phyloP scores from a whole-genome alignment of 1,140 invertebrate species.

The Akabosia matsudoensis region DNA sequence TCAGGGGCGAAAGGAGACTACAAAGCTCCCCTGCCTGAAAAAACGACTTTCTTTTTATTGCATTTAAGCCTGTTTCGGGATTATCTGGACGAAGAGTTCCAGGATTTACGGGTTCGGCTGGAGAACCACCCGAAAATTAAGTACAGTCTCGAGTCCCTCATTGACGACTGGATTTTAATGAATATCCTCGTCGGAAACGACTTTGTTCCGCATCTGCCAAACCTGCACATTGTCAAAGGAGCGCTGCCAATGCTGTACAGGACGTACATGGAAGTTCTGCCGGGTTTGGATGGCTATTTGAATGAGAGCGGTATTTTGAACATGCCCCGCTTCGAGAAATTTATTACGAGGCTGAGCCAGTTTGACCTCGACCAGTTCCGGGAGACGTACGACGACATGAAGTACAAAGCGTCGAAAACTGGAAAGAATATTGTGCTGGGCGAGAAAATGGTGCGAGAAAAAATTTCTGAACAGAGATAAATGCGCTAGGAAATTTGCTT shows the following conservation, averaged over 20 bases:
- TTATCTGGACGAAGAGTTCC: conserved; percentile 90
- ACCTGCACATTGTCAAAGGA: conserved; percentile 87
- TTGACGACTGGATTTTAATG: conserved; percentile 67
- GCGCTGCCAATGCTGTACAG: conserved; percentile 81
- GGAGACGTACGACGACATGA: conserved; percentile 78
- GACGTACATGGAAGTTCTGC: conserved; percentile 82
- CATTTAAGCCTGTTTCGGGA: conserved; percentile 88
- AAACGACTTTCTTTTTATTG: conserved; percentile 87
- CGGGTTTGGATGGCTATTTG: conserved; percentile 83
- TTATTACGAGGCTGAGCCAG: conserved; percentile 70
- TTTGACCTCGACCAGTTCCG: conserved; percentile 82
- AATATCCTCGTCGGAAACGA: conserved; percentile 95
- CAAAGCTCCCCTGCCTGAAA: conserved; percentile 65
- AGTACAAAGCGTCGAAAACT: conserved; percentile 77
- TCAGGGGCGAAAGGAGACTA: conserved; percentile 24
- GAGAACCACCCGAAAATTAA: conserved; percentile 54
- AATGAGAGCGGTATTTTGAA: conserved; percentile 86
- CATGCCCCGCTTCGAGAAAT: conserved; percentile 78
- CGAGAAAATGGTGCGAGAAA: conserved; percentile 40
- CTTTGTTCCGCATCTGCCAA: conserved; percentile 91
- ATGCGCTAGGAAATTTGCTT: too few species aligned
- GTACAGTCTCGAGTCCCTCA: conserved; percentile 42
- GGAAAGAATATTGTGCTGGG: conserved; percentile 52
- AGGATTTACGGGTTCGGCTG: conserved; percentile 60
- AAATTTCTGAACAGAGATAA: too few species aligned